Evolutionary conservation across 2,888 invertebrate genomes (phyloP).

Genomic region (Hirtodrosophila trivittata): DNA sequence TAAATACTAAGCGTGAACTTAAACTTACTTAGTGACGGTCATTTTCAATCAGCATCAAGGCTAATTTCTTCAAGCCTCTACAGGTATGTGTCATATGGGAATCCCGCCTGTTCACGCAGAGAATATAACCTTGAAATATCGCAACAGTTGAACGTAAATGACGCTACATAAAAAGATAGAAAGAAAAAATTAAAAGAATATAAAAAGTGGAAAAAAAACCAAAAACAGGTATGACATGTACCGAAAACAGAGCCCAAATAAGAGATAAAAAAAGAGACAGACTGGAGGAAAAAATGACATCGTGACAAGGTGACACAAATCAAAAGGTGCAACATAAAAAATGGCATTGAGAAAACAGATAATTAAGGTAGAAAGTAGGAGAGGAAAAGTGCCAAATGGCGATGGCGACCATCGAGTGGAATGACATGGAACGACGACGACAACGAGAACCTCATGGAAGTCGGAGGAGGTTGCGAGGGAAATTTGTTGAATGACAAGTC

Average conservation of each 20-base stretch:
- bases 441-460: slow-evolving; percentile 3
- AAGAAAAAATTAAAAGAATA: slow-evolving; percentile 8
- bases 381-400: slow-evolving; percentile 49
- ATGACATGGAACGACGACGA: slow-evolving; percentile 51
- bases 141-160: slow-evolving; percentile 41
- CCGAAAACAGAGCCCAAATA: slow-evolving; percentile 19
- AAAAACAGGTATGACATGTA: slow-evolving; percentile 57
- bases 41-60: too few species aligned
- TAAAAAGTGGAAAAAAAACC: slow-evolving; percentile 5
- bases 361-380: slow-evolving; percentile 59
- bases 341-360: slow-evolving; percentile 73
- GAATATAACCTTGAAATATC: slow-evolving; percentile 38
- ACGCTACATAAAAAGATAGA: slow-evolving; percentile 40
- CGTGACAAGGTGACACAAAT: slow-evolving; percentile 63
- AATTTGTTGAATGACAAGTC: slow-evolving; percentile 76
- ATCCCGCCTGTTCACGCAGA: too few species aligned
- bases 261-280: slow-evolving; percentile 11
- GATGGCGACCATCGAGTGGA: slow-evolving; percentile 48
- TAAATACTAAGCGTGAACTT: too few species aligned
- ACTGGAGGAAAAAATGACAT: background rate
- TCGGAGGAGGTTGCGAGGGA: slow-evolving; percentile 26
- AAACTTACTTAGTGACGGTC: too few species aligned
- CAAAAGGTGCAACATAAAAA: slow-evolving; percentile 78
- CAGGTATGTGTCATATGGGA: too few species aligned
- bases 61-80: too few species aligned